phyloP scores from a whole-genome alignment of 2,113 vertebrate species.

The Rhea americana region DNA sequence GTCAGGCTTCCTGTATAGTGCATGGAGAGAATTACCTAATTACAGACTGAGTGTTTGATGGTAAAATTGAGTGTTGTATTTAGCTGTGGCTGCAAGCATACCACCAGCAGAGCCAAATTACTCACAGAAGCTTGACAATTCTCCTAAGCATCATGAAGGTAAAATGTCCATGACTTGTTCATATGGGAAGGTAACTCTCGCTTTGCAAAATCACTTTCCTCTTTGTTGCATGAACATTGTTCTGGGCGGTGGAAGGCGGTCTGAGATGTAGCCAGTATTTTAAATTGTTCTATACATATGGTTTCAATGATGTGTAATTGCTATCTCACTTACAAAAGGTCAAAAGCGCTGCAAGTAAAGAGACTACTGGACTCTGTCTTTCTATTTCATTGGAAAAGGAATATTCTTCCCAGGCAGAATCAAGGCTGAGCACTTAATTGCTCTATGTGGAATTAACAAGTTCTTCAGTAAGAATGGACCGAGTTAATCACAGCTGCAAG shows the following conservation, averaged over 20 bases:
- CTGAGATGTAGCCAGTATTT: not conserved
- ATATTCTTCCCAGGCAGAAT: not conserved
- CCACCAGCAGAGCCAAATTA: not conserved
- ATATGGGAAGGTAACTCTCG: conserved; percentile 1
- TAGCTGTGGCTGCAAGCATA: not conserved
- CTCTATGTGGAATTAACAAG: not conserved
- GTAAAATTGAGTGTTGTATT: not conserved
- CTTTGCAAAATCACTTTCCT: conserved; percentile 26
- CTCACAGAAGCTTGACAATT: conserved; percentile 6
- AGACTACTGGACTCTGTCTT: not conserved
- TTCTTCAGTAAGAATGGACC: not conserved
- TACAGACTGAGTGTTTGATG: not conserved
- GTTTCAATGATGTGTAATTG: conserved; percentile 17
- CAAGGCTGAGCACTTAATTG: not conserved
- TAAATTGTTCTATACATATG: not conserved
- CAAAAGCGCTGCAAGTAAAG: conserved; percentile 6
- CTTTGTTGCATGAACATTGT: conserved; percentile 1
- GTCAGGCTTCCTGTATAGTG: not conserved
- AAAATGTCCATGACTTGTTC: conserved; percentile 2
- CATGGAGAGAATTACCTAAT: not conserved
- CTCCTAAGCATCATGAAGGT: conserved; percentile 1
- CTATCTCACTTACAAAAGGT: conserved; percentile 21
- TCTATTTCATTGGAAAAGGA: not conserved
- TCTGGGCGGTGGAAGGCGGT: not conserved
- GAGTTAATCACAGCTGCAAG: not conserved